These are phyloP conservation scores for Monochamus alternatus DNA, from an alignment of 2,888 invertebrate genomes.

Conservation along the genomic window DNA sequence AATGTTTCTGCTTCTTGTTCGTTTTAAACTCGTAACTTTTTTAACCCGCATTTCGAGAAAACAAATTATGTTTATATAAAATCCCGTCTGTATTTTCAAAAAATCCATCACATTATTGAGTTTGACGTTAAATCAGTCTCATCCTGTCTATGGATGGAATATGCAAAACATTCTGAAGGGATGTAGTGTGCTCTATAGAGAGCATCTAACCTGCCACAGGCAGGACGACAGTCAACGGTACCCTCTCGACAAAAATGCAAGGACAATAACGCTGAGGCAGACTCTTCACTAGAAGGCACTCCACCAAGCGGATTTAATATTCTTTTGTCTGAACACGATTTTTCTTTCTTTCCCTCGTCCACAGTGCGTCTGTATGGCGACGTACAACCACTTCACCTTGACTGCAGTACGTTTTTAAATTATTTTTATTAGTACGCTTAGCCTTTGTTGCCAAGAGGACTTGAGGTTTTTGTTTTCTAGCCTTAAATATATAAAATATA, in stretches of 20 bases:
- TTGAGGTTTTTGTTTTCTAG: conserved; percentile 5
- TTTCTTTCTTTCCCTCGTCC: conserved; percentile 56
- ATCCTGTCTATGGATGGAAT: conserved; percentile 7
- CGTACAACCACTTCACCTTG: conserved; percentile 29
- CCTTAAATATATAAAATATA: not conserved
- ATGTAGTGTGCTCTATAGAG: conserved; percentile 18
- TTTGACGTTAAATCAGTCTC: too few species aligned
- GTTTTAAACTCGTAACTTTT: too few species aligned
- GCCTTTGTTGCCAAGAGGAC: conserved; percentile 11
- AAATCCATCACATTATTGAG: too few species aligned
- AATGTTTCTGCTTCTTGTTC: too few species aligned
- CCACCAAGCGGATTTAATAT: conserved; percentile 65
- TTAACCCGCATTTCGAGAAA: too few species aligned
- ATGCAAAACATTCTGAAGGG: conserved; percentile 31
- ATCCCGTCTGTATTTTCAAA: too few species aligned
- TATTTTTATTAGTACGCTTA: conserved; percentile 35
- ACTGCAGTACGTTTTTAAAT: conserved; percentile 28
- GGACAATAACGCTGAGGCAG: conserved; percentile 62
- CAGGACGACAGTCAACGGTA: conserved; percentile 23
- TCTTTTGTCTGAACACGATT: conserved; percentile 66
- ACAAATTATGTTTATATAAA: too few species aligned
- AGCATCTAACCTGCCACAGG: conserved; percentile 18
- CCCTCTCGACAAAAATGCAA: conserved; percentile 61
- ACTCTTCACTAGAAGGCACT: conserved; percentile 61
- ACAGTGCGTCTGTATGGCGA: conserved; percentile 18